phyloP scores from a whole-genome alignment of 2,888 invertebrate species.

The Antheraea yamamai region DNA sequence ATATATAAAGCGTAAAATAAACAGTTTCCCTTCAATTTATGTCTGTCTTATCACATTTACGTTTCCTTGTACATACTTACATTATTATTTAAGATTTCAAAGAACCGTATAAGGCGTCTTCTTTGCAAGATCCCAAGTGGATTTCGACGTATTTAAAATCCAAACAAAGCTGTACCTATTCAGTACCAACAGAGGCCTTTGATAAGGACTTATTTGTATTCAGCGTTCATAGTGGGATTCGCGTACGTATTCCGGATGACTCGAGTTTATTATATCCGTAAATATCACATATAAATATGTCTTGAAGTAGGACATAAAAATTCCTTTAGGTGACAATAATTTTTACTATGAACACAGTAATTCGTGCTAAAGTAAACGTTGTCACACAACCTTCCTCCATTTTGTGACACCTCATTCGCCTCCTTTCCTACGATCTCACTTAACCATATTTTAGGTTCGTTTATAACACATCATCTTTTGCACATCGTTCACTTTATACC shows the following conservation, averaged over 20 bases:
- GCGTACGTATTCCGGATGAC: slow-evolving; percentile 49
- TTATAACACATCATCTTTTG: too few relatives aligned
- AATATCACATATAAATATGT: background rate
- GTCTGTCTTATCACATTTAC: background rate
- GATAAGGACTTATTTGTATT: slow-evolving; percentile 63
- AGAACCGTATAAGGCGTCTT: background rate
- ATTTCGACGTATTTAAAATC: slow-evolving; percentile 38
- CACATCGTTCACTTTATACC: too few relatives aligned
- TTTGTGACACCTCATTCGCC: too few relatives aligned
- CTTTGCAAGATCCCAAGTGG: slow-evolving; percentile 7
- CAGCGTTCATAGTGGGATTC: slow-evolving; percentile 40
- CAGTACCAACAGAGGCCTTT: slow-evolving; percentile 44
- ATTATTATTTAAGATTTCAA: background rate
- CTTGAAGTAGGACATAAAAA: too few relatives aligned
- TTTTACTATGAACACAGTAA: too few relatives aligned
- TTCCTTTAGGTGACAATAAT: too few relatives aligned
- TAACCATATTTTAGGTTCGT: too few relatives aligned
- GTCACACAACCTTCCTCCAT: too few relatives aligned
- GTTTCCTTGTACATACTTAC: background rate
- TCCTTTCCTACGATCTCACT: too few relatives aligned
- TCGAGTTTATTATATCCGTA: background rate
- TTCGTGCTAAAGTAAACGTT: too few relatives aligned
- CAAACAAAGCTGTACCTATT: slow-evolving; percentile 38
- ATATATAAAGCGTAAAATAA: background rate
- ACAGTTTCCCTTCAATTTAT: background rate